Evolutionary conservation across 1,140 invertebrate species (phyloP).

Genomic region (Hyles vespertilio): DNA sequence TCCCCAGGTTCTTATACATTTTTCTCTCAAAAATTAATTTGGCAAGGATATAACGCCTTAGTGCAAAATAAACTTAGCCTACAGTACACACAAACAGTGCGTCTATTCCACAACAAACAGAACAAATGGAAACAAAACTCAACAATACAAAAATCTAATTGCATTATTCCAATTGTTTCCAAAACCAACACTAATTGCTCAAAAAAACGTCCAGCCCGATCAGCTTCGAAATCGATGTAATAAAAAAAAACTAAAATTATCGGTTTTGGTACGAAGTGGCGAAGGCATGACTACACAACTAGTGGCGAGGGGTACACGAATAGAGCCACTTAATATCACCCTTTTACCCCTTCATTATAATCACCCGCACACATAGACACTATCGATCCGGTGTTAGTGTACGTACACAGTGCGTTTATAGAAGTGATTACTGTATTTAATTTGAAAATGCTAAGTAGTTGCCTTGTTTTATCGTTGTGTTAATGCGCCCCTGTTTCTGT

Average conservation of each 20-base stretch:
- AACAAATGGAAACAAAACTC: too few species aligned
- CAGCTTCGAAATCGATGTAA: neutral
- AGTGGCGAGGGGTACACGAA: slow-evolving; percentile 58
- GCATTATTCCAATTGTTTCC: too few species aligned
- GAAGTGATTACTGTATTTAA: slow-evolving; percentile 75
- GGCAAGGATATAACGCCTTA: too few species aligned
- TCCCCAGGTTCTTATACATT: too few species aligned
- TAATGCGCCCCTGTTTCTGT: slow-evolving; percentile 39
- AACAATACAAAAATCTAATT: too few species aligned
- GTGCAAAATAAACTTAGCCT: too few species aligned
- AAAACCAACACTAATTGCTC: too few species aligned
- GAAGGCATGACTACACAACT: slow-evolving; percentile 61
- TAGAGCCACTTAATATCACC: slow-evolving; percentile 72
- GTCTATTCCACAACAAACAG: too few species aligned
- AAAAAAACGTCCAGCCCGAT: too few species aligned
- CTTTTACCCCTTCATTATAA: slow-evolving; percentile 72
- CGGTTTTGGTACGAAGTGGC: slow-evolving; percentile 58
- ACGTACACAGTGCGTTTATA: slow-evolving; percentile 58
- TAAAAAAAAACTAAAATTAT: slow-evolving; percentile 45
- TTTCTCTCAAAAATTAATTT: too few species aligned
- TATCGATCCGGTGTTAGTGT: slow-evolving; percentile 54
- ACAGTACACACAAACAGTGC: too few species aligned
- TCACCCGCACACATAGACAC: slow-evolving; percentile 63
- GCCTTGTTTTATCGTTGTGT: slow-evolving; percentile 63
- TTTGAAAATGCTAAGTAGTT: slow-evolving; percentile 76